phyloP scores from a whole-genome alignment of 2,113 vertebrate genomes.

The Cebidichthys violaceus region DNA sequence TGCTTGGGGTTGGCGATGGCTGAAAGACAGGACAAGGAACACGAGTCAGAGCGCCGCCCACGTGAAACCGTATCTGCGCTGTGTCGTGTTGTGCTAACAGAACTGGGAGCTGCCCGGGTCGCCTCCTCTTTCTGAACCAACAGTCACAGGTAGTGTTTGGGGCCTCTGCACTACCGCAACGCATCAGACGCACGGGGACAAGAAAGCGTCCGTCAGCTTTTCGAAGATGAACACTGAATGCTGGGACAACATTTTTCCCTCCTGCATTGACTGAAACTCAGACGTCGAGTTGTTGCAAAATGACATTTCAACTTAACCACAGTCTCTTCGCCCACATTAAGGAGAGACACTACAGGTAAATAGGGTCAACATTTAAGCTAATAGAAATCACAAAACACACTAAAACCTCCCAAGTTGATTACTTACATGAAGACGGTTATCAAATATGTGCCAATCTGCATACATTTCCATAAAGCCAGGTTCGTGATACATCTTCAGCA shows the following conservation, averaged over 20 bases:
- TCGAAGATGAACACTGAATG: neutral
- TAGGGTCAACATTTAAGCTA: no score
- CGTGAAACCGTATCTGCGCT: conserved; percentile 55
- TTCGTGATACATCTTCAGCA: neutral
- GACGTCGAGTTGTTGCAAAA: neutral
- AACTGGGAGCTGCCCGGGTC: conserved; percentile 7
- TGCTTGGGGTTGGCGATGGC: conserved; percentile 98
- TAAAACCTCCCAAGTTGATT: neutral
- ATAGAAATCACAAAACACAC: neutral
- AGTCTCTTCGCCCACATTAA: neutral
- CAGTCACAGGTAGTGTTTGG: conserved; percentile 12
- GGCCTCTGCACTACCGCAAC: neutral
- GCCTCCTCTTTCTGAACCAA: neutral
- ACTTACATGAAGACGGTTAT: neutral
- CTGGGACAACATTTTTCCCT: neutral
- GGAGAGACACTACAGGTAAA: no score
- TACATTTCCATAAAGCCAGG: neutral
- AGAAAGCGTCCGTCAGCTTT: neutral
- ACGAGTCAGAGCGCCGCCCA: conserved; percentile 44
- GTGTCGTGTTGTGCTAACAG: conserved; percentile 19
- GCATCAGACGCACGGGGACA: neutral
- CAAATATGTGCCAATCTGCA: neutral
- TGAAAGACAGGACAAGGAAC: conserved; percentile 79
- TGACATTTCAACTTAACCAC: neutral
- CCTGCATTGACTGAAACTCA: neutral